Evolutionary conservation across 1,140 invertebrate species (phyloP), one percentile per base, ranked within the genome.

Genomic region (Cyphomyrmex costatus): DNA sequence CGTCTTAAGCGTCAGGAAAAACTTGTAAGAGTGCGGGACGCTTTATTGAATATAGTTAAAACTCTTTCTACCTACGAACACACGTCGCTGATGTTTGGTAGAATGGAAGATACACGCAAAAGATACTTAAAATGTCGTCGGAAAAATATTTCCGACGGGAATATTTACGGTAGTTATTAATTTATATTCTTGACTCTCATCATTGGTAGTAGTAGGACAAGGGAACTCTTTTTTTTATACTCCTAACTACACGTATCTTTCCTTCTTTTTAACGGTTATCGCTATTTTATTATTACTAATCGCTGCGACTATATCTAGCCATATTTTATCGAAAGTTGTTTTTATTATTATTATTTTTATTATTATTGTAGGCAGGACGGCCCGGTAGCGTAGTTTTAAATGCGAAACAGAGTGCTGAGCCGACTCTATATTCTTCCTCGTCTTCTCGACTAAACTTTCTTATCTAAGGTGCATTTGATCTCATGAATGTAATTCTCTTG

Each of bases 21-120:
- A 92, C 88, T 90, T 94, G 89, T 93, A 94, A 94, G 92, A 94
- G 94, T 94, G 94, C 92, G 92, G 93, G 93, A 95, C 93, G 94
- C 94, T 94, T 94, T 93, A 94, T 94, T 91, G 92, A 92, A 93
- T 94, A 93, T 94, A 93, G 90, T 93, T 93, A 58, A 87, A 92
- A 93, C 90, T 91, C 92, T 94, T 93, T 94, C 90, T 94, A 93
- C 91, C 92, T 92, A 91, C 88, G 86, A 83, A 90, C 71, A 68
- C 58, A 74, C 51, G 83, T 33, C 79, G 82, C 61, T 86, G 88
- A 86, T 85, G 79, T 89, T 60, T 89, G 85, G 78, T 89, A 90
- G 90, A 88, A 74, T 56, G 51, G 77, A 74, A 83, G 58, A 84
- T 68, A 86, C 85, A 88, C 68, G 85, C 89, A 71, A 85, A 86